Evolutionary conservation across 2,797 vertebrate genomes (phyloP), one percentile per base, ranked within the genome.

Genomic region (Craterocephalus amniculus): DNA sequence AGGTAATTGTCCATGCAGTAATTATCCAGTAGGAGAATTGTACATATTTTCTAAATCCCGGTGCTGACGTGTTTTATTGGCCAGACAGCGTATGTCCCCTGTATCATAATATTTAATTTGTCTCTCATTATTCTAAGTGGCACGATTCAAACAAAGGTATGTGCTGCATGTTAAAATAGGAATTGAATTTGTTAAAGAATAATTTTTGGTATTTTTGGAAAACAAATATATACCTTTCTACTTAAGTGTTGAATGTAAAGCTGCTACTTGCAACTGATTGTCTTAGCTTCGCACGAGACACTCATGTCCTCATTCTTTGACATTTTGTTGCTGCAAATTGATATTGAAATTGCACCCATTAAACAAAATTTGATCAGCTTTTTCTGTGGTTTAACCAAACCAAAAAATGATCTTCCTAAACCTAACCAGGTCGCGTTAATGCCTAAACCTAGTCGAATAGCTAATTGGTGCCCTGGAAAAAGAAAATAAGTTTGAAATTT

Each of bases 81-180:
- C 29, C 29, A 31, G 29, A 31, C 29, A 31, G 29, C 6, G 29
- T 54, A 54, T 70, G 72, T 78, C 83, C 85, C 81, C 62, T 51
- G 4, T 64, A 65, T 27, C 4, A 55, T 58, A 74, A 36, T 77
- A 78, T 87, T 81, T 68, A 72, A 79, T 89, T 91, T 83, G 78
- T 78, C 56, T 73, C 63, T 68, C 59, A 79, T 79, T 70, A 65
- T 60, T 52, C 65, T 63, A 67, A 70, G 60, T 75, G 65, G 57
- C n/a, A 63, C 70, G 69, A 63, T 72, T 51, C 12, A 52, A 29
- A 54, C 14, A 54, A 54, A 81, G 80, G 76, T 86, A 80, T 29
- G 80, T 88, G 73, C 71, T 83, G 91, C 89, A 90, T 91, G 90
- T 4, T 59, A 16, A 81, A 40, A 71, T 54, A 24, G n/a, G 45